Evolutionary conservation across 2,797 vertebrate species (phyloP).

Genomic region (Sebastes vulpes): DNA sequence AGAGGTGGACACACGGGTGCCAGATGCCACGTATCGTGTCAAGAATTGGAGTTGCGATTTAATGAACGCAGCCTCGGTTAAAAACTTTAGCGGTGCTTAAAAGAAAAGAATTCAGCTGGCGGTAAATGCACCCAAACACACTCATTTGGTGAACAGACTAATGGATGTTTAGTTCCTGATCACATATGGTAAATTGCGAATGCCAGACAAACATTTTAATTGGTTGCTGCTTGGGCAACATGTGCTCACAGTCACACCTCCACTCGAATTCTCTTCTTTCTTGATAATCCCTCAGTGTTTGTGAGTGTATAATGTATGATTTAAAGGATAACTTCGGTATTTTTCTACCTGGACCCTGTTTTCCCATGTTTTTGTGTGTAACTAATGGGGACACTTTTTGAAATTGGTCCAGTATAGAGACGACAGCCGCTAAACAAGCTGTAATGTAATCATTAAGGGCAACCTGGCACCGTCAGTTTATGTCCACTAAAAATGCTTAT

Average conservation of each 20-base stretch:
- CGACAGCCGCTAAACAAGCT: no score
- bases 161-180: background rate
- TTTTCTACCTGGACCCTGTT: no score
- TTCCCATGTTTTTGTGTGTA: no score
- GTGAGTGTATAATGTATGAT: background rate
- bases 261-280: background rate
- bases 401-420: no score
- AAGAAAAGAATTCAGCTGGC: constrained; percentile 20
- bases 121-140: constrained; percentile 25
- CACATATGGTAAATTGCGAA: constrained; percentile 5
- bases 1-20: constrained; percentile 50
- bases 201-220: constrained; percentile 3
- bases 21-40: constrained; percentile 45
- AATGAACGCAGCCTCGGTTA: constrained; percentile 42
- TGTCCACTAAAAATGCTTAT: no score
- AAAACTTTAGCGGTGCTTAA: constrained; percentile 7
- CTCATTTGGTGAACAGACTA: constrained; percentile 44
- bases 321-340: background rate
- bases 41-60: constrained; percentile 25
- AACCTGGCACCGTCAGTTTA: no score
- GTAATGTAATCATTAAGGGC: no score
- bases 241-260: constrained; percentile 14
- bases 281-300: background rate
- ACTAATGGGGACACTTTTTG: no score
- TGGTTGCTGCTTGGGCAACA: background rate